Base-by-base conservation (phyloP, 2,113 vertebrate genomes). In the Pycnonotus jocosus region DNA sequence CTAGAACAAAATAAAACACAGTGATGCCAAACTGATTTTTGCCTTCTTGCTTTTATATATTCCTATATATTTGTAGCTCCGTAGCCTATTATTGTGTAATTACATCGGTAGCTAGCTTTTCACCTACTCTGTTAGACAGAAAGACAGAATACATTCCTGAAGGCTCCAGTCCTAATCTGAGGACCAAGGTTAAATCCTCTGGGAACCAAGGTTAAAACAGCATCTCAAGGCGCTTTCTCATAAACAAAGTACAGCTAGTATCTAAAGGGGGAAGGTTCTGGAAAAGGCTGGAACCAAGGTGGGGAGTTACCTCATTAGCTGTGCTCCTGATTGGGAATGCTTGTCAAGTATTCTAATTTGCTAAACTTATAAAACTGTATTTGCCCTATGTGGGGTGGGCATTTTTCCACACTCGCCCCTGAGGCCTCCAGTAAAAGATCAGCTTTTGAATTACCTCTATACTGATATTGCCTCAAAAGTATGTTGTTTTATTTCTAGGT, bases 321-420 rank as follows among this genome's bases (percentile, higher is more conserved):
- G 40, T 33, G 22, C 9, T 54, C 45, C 57, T 47, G 33, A 54
- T 15, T 64, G 28, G 28, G 22, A 54, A 28, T 45, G 19, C 9
- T 27, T 38, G 9, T 33, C 17, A 64, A 38, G 15, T 38, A 38
- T 73, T 18, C 6, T 64, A 28, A 38, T 33, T 33, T 54, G 6
- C 15, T 73, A 47, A 54, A 64, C 1, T 15, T 54, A 12, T 19
- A n/a, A 47, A 47, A 37, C 10, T 45, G 4, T 10, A 33, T 45
- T 53, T 1, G 0, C 40, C 4, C 14, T 64, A 0, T 19, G 5
- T 28, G 28, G 11, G 18, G 9, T 38, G 27, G 28, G 18, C 5
- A 64, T 47, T 64, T 45, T 64, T 33, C 28, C 9, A 23, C 15
- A 17, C 14, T 47, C 73, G n/a, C 3, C 1, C 3, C n/a, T 33